Conservation (phyloP, 2,113 vertebrate species). For the Apodemus sylvaticus region DNA sequence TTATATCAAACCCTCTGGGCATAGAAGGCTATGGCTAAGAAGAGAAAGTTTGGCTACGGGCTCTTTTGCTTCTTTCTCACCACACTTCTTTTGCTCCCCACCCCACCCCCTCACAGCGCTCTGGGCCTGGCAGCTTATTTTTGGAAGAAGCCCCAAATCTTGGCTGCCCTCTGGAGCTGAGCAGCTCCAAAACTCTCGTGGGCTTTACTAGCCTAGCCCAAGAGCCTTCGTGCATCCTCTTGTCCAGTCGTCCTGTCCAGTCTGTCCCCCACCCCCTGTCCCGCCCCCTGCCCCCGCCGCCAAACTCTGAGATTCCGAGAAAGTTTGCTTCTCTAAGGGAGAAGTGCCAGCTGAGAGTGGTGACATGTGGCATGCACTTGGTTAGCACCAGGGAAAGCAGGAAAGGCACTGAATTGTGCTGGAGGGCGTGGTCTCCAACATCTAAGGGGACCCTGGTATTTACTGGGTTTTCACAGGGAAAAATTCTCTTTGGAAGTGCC, state of each 20-base stretch:
- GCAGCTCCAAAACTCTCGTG: background rate
- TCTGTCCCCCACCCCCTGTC: background rate
- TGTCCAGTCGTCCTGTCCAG: background rate
- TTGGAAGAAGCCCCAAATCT: background rate
- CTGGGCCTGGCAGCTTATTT: constrained; percentile 2
- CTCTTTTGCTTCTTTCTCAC: constrained; percentile 46
- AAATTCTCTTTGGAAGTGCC: constrained; percentile 28
- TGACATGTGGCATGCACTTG: constrained; percentile 66
- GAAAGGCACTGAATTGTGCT: background rate
- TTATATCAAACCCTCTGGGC: background rate
- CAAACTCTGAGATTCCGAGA: constrained; percentile 53
- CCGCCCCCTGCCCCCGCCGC: background rate
- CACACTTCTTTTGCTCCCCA: background rate
- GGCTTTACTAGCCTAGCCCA: background rate
- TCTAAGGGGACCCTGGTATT: background rate
- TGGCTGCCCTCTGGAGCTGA: background rate
- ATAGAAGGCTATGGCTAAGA: background rate
- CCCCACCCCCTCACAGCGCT: background rate
- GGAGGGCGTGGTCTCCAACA: background rate
- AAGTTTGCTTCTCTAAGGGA: constrained; percentile 48
- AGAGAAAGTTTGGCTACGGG: constrained; percentile 13
- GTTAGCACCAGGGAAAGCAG: constrained; percentile 33
- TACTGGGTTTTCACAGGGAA: background rate
- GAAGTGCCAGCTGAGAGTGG: constrained; percentile 46
- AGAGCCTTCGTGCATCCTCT: background rate